Conservation (phyloP, 1,140 invertebrate genomes). For the Tetragonula clypearis region DNA sequence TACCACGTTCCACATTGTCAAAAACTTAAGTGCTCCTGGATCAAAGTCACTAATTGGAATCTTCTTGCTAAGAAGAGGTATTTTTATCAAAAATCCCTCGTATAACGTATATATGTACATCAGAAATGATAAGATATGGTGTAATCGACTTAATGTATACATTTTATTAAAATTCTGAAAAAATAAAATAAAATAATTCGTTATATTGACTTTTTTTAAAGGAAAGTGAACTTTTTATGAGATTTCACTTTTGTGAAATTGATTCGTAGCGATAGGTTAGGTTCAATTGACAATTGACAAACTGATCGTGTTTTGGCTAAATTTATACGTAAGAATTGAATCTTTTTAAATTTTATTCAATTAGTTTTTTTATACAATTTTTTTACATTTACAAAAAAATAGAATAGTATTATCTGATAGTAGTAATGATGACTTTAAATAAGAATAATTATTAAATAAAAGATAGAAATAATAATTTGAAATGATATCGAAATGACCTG, state of each 20-base stretch:
- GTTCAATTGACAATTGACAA: conserved; percentile 2
- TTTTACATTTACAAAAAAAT: background rate
- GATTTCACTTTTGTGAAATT: background rate
- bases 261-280: conserved; percentile 2
- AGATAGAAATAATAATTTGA: background rate
- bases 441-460: background rate
- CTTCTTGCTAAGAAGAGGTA: conserved; percentile 52
- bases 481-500: background rate
- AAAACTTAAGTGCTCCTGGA: conserved; percentile 80
- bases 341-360: background rate
- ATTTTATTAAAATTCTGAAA: conserved; percentile 44
- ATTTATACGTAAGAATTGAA: background rate
- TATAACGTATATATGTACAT: conserved; percentile 70
- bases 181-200: conserved; percentile 3
- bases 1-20: conserved; percentile 83
- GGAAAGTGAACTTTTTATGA: background rate
- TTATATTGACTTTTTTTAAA: background rate
- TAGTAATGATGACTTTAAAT: background rate
- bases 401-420: background rate
- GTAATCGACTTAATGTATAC: conserved; percentile 38
- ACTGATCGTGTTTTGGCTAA: background rate
- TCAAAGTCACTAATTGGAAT: conserved; percentile 67
- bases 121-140: conserved; percentile 65
- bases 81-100: conserved; percentile 58
- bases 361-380: background rate